Evolutionary conservation across 2,888 invertebrate genomes (phyloP).

Genomic region (Margaritifera margaritifera): DNA sequence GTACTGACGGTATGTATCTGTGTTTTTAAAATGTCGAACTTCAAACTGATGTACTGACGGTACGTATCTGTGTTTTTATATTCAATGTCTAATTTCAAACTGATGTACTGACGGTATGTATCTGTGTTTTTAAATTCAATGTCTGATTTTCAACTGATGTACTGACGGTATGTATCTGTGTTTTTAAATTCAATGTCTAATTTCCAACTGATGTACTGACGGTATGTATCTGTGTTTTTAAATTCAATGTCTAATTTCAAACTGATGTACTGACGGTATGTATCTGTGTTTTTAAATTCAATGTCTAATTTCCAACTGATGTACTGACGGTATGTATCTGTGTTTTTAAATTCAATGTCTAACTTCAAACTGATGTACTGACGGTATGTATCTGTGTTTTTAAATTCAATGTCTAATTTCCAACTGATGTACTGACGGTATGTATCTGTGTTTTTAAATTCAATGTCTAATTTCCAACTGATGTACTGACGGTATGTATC

Average conservation of each 20-base stretch:
- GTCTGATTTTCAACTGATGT: no score
- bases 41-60: neutral
- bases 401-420: no score
- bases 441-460: neutral
- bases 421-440: neutral
- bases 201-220: neutral
- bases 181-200: no score
- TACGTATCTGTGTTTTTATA: neutral
- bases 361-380: no score
- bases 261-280: neutral
- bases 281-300: no score
- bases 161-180: neutral
- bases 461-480: no score
- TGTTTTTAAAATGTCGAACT: neutral
- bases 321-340: neutral
- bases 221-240: neutral
- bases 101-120: neutral
- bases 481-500: neutral
- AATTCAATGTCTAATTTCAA: no score
- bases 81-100: no score
- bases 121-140: no score
- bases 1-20: neutral
- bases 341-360: no score
- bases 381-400: neutral
- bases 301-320: no score